Evolutionary conservation across 2,113 vertebrate species (phyloP).

Genomic region (Lethenteron reissneri): DNA sequence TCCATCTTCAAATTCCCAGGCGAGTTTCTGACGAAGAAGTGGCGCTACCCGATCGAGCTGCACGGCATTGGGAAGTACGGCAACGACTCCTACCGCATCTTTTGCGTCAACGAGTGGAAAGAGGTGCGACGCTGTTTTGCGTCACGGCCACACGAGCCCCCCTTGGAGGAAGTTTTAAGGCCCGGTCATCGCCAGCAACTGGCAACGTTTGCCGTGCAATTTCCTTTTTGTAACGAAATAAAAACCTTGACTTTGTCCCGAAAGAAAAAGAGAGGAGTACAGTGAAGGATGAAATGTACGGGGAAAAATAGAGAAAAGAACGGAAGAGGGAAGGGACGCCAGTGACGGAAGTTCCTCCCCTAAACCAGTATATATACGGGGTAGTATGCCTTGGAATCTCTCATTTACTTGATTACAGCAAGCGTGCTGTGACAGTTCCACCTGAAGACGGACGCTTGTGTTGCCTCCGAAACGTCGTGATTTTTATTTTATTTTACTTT

Average conservation of each 20-base stretch:
- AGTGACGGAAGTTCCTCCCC: too few relatives aligned
- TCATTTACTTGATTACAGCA: too few relatives aligned
- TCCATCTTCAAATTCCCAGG: slow-evolving; percentile 22
- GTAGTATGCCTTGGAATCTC: too few relatives aligned
- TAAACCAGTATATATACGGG: too few relatives aligned
- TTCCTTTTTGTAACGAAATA: not conserved
- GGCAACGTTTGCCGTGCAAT: too few relatives aligned
- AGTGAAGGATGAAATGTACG: not conserved
- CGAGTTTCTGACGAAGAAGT: slow-evolving; percentile 63
- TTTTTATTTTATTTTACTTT: too few relatives aligned
- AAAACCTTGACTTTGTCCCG: not conserved
- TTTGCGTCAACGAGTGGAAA: slow-evolving; percentile 77
- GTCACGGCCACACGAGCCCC: not conserved
- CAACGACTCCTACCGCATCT: slow-evolving; percentile 89
- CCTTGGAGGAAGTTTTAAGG: not conserved
- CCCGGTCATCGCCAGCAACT: not conserved
- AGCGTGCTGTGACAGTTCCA: too few relatives aligned
- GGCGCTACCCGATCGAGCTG: slow-evolving; percentile 74
- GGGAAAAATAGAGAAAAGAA: not conserved
- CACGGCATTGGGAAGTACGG: slow-evolving; percentile 89
- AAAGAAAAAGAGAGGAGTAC: not conserved
- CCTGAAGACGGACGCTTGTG: too few relatives aligned
- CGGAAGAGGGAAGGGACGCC: too few relatives aligned
- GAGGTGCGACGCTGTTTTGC: slow-evolving; percentile 26
- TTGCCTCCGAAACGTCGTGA: too few relatives aligned